These are phyloP conservation scores for Galeopterus variegatus DNA, from an alignment of 2,113 vertebrate species.

Conservation along the genomic window DNA sequence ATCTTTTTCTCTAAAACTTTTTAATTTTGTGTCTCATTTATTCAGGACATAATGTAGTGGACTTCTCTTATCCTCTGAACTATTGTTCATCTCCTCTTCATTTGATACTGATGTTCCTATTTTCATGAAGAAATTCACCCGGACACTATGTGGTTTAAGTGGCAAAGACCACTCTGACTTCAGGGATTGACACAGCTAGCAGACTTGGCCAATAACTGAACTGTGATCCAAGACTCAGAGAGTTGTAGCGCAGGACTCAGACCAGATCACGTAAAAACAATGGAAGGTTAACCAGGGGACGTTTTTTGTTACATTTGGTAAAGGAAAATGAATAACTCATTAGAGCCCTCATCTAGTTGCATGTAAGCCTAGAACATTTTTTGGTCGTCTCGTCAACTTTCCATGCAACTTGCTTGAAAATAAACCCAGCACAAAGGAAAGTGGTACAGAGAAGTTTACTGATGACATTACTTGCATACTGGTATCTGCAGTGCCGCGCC, in stretches of 20 bases:
- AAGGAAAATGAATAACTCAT: background rate
- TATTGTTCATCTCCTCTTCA: background rate
- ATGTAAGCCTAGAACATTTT: background rate
- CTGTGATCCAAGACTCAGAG: background rate
- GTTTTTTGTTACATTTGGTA: background rate
- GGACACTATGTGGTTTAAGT: background rate
- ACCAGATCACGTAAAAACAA: background rate
- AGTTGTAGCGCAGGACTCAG: background rate
- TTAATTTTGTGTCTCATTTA: background rate
- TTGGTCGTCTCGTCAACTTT: background rate
- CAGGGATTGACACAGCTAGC: background rate
- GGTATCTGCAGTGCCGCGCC: rapidly evolving
- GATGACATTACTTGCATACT: background rate
- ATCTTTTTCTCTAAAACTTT: background rate
- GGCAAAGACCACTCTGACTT: background rate
- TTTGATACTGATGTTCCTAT: background rate
- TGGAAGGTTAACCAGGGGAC: too few relatives aligned
- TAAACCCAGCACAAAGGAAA: background rate
- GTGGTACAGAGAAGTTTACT: background rate
- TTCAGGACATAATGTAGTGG: background rate
- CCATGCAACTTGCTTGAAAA: background rate
- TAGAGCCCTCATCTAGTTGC: background rate
- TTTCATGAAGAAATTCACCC: background rate
- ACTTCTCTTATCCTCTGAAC: background rate
- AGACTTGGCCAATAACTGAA: background rate